These are phyloP conservation scores for Megastigmus dorsalis DNA, from an alignment of 2,888 invertebrate species.

Conservation along the genomic window DNA sequence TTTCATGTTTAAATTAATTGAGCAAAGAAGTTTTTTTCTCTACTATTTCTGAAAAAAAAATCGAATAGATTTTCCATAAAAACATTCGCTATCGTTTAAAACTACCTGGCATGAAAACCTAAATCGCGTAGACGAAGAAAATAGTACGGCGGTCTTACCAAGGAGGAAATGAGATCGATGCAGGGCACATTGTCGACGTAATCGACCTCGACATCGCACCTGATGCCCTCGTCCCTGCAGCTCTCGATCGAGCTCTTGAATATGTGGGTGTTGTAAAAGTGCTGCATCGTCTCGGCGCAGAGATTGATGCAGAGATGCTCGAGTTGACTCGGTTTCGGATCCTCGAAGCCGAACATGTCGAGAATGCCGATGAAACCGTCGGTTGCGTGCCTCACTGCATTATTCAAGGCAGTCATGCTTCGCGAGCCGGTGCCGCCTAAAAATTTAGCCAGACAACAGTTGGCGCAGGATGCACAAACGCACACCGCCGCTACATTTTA, in stretches of 20 bases:
- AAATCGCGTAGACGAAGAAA: no score
- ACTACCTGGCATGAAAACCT: no score
- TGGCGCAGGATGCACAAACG: no score
- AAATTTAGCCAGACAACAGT: no score
- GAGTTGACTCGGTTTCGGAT: constrained; percentile 90
- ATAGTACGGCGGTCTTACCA: no score
- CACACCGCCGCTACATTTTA: no score
- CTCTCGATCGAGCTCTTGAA: constrained; percentile 96
- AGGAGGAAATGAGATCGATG: constrained; percentile 94
- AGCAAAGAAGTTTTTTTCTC: no score
- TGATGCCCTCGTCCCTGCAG: constrained; percentile 93
- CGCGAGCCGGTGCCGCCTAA: constrained; percentile 83
- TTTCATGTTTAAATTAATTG: no score
- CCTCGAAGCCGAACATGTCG: constrained; percentile 98
- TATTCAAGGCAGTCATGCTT: constrained; percentile 93
- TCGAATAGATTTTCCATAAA: no score
- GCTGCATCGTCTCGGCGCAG: constrained; percentile 98
- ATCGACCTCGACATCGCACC: constrained; percentile 91
- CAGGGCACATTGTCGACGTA: constrained; percentile 97
- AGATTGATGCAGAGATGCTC: constrained; percentile 96
- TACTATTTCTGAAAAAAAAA: no score
- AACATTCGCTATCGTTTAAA: no score
- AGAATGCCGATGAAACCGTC: constrained; percentile 96
- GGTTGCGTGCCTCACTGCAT: constrained; percentile 93
- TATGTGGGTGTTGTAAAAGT: constrained; percentile 97